These are phyloP conservation scores for Zaprionus davidi DNA, from an alignment of 1,140 invertebrate species.

Conservation along the genomic window DNA sequence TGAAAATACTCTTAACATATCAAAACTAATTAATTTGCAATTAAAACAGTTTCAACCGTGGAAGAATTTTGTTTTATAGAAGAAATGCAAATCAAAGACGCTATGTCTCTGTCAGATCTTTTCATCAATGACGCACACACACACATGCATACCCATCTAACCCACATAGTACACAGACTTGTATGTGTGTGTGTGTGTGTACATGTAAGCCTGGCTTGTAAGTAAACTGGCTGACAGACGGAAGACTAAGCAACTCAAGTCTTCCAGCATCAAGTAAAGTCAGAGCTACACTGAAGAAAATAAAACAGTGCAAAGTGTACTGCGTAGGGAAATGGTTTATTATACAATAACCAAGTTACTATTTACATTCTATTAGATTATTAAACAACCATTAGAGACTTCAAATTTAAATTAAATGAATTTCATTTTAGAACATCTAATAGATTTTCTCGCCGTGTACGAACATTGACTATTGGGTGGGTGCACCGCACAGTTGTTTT, in stretches of 20 bases:
- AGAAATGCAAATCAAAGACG: slow-evolving; percentile 27
- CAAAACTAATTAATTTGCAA: too few relatives aligned
- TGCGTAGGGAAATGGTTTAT: not conserved
- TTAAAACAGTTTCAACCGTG: not conserved
- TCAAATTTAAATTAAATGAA: not conserved
- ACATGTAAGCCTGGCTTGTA: slow-evolving; percentile 48
- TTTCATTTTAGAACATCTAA: not conserved
- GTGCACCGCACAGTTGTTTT: slow-evolving; percentile 53
- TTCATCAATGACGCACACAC: slow-evolving; percentile 55
- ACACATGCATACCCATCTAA: slow-evolving; percentile 10
- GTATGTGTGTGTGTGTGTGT: slow-evolving; percentile 3
- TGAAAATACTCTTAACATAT: too few relatives aligned
- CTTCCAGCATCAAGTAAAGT: slow-evolving; percentile 47
- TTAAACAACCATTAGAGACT: not conserved
- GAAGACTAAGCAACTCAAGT: slow-evolving; percentile 37
- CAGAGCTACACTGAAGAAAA: slow-evolving; percentile 38
- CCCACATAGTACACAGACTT: slow-evolving; percentile 14
- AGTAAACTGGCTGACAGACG: slow-evolving; percentile 54
- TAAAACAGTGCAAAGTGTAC: not conserved
- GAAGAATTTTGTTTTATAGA: not conserved
- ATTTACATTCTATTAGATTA: not conserved
- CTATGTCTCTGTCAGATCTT: slow-evolving; percentile 9
- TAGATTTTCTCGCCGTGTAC: slow-evolving; percentile 28
- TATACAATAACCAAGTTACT: not conserved
- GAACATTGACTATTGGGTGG: slow-evolving; percentile 71